phyloP scores from a whole-genome alignment of 2,888 invertebrate genomes.

The Zootermopsis nevadensis region DNA sequence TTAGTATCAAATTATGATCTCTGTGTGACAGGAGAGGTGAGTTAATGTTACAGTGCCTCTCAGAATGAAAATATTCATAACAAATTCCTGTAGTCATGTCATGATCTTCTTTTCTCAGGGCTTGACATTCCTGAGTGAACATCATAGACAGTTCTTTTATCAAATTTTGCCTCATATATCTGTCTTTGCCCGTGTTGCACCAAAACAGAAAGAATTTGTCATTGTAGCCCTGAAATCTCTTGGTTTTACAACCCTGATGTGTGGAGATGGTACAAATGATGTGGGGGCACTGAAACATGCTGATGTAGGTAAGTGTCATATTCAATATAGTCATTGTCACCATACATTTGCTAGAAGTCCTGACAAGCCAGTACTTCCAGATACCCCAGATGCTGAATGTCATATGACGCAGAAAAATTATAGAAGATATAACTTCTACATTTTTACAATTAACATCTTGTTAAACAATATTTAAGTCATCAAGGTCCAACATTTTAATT shows the following conservation, averaged over 20 bases:
- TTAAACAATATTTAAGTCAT: no score
- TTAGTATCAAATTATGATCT: conserved; percentile 84
- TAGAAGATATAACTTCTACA: no score
- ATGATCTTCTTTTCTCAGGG: conserved; percentile 64
- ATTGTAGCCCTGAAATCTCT: conserved; percentile 88
- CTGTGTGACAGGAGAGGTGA: conserved; percentile 92
- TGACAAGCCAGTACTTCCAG: no score
- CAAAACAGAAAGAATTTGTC: conserved; percentile 98
- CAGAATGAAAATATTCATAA: background rate
- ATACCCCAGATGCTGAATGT: no score
- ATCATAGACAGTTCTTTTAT: conserved; percentile 72
- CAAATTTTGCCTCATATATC: conserved; percentile 86
- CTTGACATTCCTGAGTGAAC: conserved; percentile 74
- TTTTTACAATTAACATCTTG: no score
- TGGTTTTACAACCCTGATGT: conserved; percentile 96
- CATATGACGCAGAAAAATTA: no score
- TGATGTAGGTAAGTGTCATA: conserved; percentile 75
- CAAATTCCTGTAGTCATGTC: background rate
- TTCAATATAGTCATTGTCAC: background rate
- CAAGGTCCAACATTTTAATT: no score
- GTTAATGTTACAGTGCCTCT: conserved; percentile 46
- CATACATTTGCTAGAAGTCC: no score
- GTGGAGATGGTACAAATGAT: conserved; percentile 99
- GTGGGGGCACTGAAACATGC: conserved; percentile 99
- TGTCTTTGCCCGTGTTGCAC: conserved; percentile 97